Evolutionary conservation across 2,113 vertebrate genomes (phyloP).

Genomic region (Cynoglossus semilaevis): DNA sequence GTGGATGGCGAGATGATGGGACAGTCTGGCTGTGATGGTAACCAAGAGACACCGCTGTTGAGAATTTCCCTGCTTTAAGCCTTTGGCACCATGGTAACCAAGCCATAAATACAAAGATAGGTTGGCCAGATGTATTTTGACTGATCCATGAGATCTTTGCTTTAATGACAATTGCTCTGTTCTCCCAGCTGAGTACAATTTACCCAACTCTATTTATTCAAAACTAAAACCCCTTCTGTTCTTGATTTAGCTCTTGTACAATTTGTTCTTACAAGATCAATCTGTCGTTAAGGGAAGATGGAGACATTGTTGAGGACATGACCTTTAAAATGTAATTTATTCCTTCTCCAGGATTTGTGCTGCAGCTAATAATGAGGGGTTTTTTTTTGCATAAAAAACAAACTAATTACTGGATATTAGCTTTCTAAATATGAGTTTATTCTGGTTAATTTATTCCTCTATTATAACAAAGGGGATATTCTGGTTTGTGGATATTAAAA

Average conservation of each 20-base stretch:
- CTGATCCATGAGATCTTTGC: constrained; percentile 4
- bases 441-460: no score
- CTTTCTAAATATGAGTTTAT: no score
- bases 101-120: constrained; percentile 28
- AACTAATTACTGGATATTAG: no score
- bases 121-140: constrained; percentile 27
- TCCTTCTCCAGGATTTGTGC: background rate
- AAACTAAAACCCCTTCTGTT: background rate
- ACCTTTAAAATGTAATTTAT: constrained; percentile 23
- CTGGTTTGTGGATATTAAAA: no score
- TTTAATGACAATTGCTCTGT: constrained; percentile 7
- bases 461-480: no score
- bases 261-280: constrained; percentile 14
- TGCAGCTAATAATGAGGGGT: no score
- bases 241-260: background rate
- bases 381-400: no score
- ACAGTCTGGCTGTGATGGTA: constrained; percentile 29
- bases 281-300: constrained; percentile 10
- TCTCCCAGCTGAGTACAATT: constrained; percentile 3
- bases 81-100: constrained; percentile 40
- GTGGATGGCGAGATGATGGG: constrained; percentile 30
- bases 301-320: background rate
- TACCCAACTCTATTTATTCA: background rate
- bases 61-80: constrained; percentile 31
- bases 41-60: constrained; percentile 38